Evolutionary conservation across 2,888 invertebrate genomes (phyloP).

Genomic region (Drosophila nr. perissopoda): DNA sequence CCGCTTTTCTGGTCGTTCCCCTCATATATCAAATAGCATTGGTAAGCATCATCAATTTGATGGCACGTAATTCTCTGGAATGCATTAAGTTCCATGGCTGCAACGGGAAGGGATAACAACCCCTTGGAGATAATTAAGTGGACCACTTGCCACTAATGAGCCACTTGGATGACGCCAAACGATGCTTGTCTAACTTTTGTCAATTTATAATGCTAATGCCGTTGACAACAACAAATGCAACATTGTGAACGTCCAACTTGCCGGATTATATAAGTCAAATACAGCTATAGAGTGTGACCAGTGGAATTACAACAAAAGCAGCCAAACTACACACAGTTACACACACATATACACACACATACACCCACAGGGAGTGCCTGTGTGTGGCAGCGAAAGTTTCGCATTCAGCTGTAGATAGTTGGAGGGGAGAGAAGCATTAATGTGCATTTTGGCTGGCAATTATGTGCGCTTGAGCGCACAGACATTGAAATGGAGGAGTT

Average conservation of each 20-base stretch:
- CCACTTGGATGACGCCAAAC: constrained; percentile 12
- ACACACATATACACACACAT: constrained; percentile 1
- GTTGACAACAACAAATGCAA: constrained; percentile 30
- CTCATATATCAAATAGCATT: background rate
- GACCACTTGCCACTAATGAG: constrained; percentile 58
- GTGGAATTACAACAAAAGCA: constrained; percentile 62
- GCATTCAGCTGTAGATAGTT: background rate
- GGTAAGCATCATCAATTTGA: background rate
- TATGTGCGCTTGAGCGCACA: constrained; percentile 57
- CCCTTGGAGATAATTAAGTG: constrained; percentile 55
- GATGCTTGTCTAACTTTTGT: constrained; percentile 53
- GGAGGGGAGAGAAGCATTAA: constrained; percentile 47
- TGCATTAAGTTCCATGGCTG: background rate
- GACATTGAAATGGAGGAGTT: constrained; percentile 30
- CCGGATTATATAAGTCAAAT: constrained; percentile 51
- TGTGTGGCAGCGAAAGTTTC: background rate
- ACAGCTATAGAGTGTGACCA: constrained; percentile 43
- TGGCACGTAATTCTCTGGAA: background rate
- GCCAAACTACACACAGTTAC: constrained; percentile 26
- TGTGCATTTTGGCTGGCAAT: constrained; percentile 63
- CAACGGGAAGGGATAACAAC: constrained; percentile 35
- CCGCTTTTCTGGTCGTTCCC: background rate
- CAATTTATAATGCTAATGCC: constrained; percentile 71
- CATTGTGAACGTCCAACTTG: constrained; percentile 35
- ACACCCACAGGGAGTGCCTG: background rate